These are phyloP conservation scores for Spermophilus dauricus DNA, from an alignment of 2,113 vertebrate genomes.

Conservation along the genomic window DNA sequence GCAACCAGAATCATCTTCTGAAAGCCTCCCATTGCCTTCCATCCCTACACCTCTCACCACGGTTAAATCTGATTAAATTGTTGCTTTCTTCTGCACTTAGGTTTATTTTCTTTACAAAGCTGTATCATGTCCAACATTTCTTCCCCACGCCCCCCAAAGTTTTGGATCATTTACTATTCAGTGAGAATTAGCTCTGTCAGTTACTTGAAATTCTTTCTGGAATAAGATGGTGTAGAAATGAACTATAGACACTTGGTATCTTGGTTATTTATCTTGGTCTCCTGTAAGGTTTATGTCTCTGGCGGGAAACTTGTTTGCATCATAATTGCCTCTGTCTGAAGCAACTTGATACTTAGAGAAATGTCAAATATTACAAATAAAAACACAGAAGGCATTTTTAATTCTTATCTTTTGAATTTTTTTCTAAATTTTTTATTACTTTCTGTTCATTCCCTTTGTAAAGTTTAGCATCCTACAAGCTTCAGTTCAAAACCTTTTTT, in stretches of 20 bases:
- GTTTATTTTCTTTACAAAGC: background rate
- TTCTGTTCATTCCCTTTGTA: background rate
- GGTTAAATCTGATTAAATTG: background rate
- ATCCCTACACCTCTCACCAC: too few relatives aligned
- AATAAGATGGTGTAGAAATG: background rate
- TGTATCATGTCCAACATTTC: background rate
- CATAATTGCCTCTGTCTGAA: background rate
- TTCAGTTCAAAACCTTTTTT: background rate
- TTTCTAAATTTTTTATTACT: background rate
- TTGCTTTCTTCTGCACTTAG: background rate
- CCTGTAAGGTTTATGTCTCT: background rate
- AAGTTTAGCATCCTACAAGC: background rate
- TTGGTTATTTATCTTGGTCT: background rate
- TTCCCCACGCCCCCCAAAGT: background rate
- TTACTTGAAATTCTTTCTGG: slow-evolving; percentile 14
- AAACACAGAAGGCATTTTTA: background rate
- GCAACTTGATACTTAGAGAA: background rate
- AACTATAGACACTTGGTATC: background rate
- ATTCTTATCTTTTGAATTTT: background rate
- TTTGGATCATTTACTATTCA: background rate
- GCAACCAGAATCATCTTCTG: background rate
- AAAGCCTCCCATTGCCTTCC: accelerated
- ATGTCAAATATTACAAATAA: background rate
- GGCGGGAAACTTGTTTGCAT: background rate
- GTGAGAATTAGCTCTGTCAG: background rate